phyloP scores from a whole-genome alignment of 2,797 vertebrate genomes.

The Salmo trutta region DNA sequence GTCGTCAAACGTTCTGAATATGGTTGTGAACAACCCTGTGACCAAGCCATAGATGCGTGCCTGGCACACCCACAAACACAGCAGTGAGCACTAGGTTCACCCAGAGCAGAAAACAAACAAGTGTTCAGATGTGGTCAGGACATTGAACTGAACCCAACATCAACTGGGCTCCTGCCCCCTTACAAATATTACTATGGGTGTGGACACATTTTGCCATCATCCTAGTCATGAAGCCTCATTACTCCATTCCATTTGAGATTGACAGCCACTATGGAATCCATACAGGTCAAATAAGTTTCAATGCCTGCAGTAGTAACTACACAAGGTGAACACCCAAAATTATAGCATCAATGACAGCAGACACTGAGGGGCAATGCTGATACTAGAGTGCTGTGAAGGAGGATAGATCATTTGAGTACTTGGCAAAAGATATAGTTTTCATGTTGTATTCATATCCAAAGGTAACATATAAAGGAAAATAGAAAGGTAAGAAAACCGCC shows the following conservation, averaged over 20 bases:
- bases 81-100: too few relatives aligned
- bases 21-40: too few relatives aligned
- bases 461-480: neutral
- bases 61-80: too few relatives aligned
- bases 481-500: neutral
- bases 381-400: neutral
- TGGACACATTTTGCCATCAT: too few relatives aligned
- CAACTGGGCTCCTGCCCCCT: too few relatives aligned
- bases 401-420: neutral
- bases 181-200: too few relatives aligned
- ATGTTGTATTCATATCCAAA: slow-evolving; percentile 4
- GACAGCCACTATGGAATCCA: neutral
- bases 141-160: too few relatives aligned
- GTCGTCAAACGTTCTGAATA: too few relatives aligned
- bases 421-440: neutral
- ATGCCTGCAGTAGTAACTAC: neutral
- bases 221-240: too few relatives aligned
- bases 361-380: neutral
- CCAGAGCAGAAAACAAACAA: too few relatives aligned
- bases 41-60: too few relatives aligned
- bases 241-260: neutral
- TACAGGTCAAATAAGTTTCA: neutral
- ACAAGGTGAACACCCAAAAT: neutral
- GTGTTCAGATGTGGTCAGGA: too few relatives aligned
- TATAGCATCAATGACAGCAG: neutral